phyloP scores from a whole-genome alignment of 2,888 invertebrate species.

The Pterostichus madidus region DNA sequence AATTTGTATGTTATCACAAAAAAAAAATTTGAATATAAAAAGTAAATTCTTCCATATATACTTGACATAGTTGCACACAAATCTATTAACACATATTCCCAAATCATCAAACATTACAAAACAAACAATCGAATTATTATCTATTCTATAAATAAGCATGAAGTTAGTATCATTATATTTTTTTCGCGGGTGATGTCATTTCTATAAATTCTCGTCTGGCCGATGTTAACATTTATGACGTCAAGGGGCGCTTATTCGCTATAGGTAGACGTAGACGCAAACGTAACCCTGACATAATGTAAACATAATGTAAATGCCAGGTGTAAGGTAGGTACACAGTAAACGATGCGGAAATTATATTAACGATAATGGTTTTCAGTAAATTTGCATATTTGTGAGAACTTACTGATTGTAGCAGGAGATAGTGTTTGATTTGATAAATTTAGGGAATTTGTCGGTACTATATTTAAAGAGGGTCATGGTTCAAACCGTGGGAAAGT shows the following conservation, averaged over 20 bases:
- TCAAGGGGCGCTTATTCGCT: background rate
- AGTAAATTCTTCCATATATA: background rate
- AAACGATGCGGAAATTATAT: too few species aligned
- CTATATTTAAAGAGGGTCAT: background rate
- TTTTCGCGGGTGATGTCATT: conserved; percentile 26
- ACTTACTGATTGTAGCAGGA: background rate
- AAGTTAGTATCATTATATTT: conserved; percentile 23
- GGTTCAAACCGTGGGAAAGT: background rate
- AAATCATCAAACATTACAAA: background rate
- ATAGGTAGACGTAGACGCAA: conserved; percentile 5
- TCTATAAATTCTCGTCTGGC: conserved; percentile 5
- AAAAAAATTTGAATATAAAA: too few species aligned
- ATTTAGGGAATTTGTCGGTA: background rate
- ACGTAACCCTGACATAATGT: background rate
- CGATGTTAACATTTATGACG: conserved; percentile 23
- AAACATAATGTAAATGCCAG: conserved; percentile 33
- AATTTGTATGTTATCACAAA: too few species aligned
- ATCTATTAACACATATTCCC: background rate
- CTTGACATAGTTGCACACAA: background rate
- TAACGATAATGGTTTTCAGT: background rate
- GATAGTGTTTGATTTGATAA: background rate
- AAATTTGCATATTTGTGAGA: background rate
- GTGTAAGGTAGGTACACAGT: conserved; percentile 3
- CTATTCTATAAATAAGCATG: conserved; percentile 21
- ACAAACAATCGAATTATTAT: conserved; percentile 4